Percentiles rank a stretch among this genome's conserved stretches.
phyloP scores from a whole-genome alignment of 2,888 invertebrate species.

The Agrochola lychnidis region DNA sequence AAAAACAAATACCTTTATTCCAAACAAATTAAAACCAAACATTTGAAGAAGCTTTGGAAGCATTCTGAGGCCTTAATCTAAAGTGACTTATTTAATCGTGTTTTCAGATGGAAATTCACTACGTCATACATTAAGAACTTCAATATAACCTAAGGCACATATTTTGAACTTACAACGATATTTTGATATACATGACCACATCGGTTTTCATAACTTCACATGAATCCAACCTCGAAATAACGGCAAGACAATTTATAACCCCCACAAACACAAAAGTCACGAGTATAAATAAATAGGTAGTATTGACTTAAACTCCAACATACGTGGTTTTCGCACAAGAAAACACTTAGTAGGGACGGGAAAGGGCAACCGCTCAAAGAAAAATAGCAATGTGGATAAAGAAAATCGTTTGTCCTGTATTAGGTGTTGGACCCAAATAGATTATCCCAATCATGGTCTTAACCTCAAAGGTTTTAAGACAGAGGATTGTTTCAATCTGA shows the following conservation, averaged over 20 bases:
- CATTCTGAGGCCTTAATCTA: neutral
- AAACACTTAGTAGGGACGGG: neutral
- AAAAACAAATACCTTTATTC: too few relatives aligned
- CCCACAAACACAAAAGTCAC: slow-evolving; percentile 7
- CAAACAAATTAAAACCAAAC: neutral
- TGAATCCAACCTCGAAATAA: neutral
- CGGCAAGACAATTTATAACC: neutral
- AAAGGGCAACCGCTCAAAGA: slow-evolving; percentile 26
- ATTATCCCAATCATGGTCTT: slow-evolving; percentile 53
- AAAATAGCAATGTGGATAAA: slow-evolving; percentile 46
- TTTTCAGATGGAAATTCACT: neutral
- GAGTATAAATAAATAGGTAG: slow-evolving; percentile 13
- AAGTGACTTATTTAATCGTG: neutral
- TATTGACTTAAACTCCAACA: slow-evolving; percentile 15
- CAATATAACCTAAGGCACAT: neutral
- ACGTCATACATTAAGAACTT: neutral
- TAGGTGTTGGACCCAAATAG: slow-evolving; percentile 45
- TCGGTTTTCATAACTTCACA: neutral
- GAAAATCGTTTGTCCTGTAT: slow-evolving; percentile 41
- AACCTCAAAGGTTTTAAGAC: slow-evolving; percentile 21
- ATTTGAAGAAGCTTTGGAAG: neutral
- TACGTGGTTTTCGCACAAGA: slow-evolving; percentile 27
- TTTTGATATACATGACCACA: neutral
- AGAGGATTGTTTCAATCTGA: slow-evolving; percentile 17
- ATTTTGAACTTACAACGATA: neutral